Base-by-base conservation (phyloP, 2,888 invertebrate species). In the Rhagium mordax region DNA sequence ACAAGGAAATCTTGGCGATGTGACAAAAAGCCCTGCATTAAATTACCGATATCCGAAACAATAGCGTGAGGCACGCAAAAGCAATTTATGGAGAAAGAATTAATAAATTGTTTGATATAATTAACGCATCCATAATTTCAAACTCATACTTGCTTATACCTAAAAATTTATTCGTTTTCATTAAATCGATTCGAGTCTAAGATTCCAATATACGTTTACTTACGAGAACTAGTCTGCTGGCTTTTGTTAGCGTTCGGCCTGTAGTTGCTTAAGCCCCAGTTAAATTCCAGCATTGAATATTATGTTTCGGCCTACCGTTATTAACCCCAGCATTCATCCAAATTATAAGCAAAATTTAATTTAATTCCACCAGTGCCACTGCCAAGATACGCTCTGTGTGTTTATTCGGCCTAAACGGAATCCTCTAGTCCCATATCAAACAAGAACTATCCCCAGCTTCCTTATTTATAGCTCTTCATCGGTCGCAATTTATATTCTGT, bases 401-500 rank as follows among this genome's bases (percentile, higher is more conserved):
- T n/a, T 41, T n/a, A n/a, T 41, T 41, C n/a, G 41, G 41, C 41
- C 41, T 41, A 41, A 41, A 41, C 59, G 33, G 64, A 33, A 74
- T 70, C 71, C 62, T 59, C 33, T 68, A n/a, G n/a, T n/a, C n/a
- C n/a, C n/a, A 65, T 53, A 69, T 76, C 68, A 74, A 72, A 72
- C 74, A 71, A 70, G 70, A 74, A 74, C 70, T 72, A 70, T 72
- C 69, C 75, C 68, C 18, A 47, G 27, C 49, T 48, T 49, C 70
- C 49, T 77, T 77, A 77, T 77, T 77, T 74, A 77, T 75, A 74
- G 67, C 68, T 71, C 64, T 73, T 72, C 73, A 77, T 77, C 77
- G 75, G 77, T 69, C 71, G 70, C 77, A 74, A 81, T 81, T 80
- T 80, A 80, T 80, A 81, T 80, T 80, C 80, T 76, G 79, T 80